These are phyloP conservation scores for Mesodorylaimus sp. DNA, from an alignment of 2,888 invertebrate genomes.

Conservation along the genomic window DNA sequence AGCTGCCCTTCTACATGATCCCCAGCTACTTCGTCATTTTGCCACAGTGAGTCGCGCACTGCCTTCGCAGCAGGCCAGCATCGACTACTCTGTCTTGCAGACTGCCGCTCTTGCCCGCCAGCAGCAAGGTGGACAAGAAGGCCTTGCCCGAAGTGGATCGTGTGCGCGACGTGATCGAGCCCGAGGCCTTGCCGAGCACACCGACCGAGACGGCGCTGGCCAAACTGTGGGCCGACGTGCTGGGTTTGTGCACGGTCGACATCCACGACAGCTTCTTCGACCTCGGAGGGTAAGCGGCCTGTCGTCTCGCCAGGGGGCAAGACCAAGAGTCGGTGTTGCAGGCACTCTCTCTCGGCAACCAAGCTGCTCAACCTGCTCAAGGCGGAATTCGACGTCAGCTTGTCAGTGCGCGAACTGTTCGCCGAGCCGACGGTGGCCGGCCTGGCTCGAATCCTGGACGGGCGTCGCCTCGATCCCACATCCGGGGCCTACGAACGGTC, in stretches of 20 bases:
- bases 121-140: conserved; percentile 33
- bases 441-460: conserved; percentile 30
- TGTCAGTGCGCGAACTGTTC: conserved; percentile 32
- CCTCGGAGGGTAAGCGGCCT: conserved; percentile 34
- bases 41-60: no score
- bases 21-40: conserved; percentile 32
- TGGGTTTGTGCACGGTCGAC: conserved; percentile 27
- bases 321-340: conserved; percentile 16
- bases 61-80: no score
- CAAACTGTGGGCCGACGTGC: conserved; percentile 30
- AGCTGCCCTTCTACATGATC: conserved; percentile 36
- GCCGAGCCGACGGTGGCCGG: conserved; percentile 28
- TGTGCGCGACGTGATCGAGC: conserved; percentile 17
- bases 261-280: conserved; percentile 36
- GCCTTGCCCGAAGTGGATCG: conserved; percentile 30
- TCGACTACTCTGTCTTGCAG: conserved; percentile 21
- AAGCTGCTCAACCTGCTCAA: conserved; percentile 26
- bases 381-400: conserved; percentile 22
- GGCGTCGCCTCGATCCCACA: conserved; percentile 6
- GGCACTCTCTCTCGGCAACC: conserved; percentile 34
- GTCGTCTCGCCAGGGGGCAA: no score
- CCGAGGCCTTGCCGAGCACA: conserved; percentile 29
- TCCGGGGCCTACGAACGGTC: no score
- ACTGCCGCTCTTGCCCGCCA: conserved; percentile 32
- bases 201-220: conserved; percentile 29